These are phyloP conservation scores for Struthio camelus DNA, from an alignment of 2,113 vertebrate species.

Conservation along the genomic window DNA sequence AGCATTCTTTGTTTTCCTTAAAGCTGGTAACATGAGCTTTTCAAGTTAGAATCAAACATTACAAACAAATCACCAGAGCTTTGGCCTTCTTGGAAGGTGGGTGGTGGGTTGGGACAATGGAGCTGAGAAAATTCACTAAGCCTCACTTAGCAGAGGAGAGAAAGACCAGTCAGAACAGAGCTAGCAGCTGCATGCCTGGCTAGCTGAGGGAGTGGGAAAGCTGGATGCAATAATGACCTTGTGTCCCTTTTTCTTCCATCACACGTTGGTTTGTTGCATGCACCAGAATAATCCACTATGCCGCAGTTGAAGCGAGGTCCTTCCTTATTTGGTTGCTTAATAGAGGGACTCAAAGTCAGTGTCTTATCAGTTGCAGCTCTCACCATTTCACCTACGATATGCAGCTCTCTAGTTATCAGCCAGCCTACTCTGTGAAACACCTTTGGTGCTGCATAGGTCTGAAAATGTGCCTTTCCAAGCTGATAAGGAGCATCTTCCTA, in stretches of 20 bases:
- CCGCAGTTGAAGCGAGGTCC: not conserved
- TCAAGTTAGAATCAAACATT: conserved; percentile 45
- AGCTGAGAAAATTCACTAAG: conserved; percentile 25
- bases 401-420: not conserved
- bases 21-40: not conserved
- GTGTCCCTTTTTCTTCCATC: not conserved
- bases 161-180: not conserved
- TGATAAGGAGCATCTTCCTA: not conserved
- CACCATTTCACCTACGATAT: not conserved
- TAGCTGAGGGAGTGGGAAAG: not conserved
- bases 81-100: not conserved
- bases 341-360: not conserved
- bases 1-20: conserved; percentile 51
- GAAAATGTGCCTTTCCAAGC: not conserved
- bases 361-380: not conserved
- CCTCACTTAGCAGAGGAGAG: not conserved
- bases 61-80: conserved; percentile 7
- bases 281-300: not conserved
- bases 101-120: conserved; percentile 42
- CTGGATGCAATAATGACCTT: not conserved
- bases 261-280: not conserved
- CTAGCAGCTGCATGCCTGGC: not conserved
- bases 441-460: not conserved
- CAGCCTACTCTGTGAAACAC: not conserved
- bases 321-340: not conserved